Evolutionary conservation across 2,888 invertebrate species (phyloP).

Genomic region (Brachylomia viminalis): DNA sequence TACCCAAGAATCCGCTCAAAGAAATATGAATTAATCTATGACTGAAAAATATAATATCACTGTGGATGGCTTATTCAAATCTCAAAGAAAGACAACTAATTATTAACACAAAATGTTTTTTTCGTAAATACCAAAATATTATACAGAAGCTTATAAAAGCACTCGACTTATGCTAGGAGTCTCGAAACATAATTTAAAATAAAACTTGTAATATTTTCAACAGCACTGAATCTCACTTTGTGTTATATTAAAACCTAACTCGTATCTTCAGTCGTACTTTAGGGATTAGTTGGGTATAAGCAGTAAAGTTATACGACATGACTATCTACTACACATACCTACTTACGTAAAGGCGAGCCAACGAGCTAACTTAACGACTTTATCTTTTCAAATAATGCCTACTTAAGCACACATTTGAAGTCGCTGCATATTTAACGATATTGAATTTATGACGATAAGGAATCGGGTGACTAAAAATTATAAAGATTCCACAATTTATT

Average conservation of each 20-base stretch:
- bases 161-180: conserved; percentile 55
- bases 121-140: conserved; percentile 35
- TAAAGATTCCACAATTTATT: conserved; percentile 90
- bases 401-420: conserved; percentile 82
- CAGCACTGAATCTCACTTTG: conserved; percentile 59
- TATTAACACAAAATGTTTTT: conserved; percentile 35
- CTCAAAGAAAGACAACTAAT: conserved; percentile 9
- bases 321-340: conserved; percentile 73
- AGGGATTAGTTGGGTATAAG: conserved; percentile 79
- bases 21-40: conserved; percentile 13
- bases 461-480: conserved; percentile 87
- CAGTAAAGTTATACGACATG: conserved; percentile 82
- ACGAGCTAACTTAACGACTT: conserved; percentile 82
- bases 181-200: conserved; percentile 53
- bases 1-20: background rate
- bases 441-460: conserved; percentile 88
- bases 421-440: conserved; percentile 86
- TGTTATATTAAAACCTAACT: conserved; percentile 64
- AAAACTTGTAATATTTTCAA: conserved; percentile 58
- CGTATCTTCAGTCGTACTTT: conserved; percentile 71
- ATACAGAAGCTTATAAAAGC: conserved; percentile 44
- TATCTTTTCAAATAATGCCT: conserved; percentile 84
- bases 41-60: conserved; percentile 20
- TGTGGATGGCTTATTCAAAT: conserved; percentile 35
- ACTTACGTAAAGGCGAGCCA: conserved; percentile 70